A percentile compares a stretch with the other conserved stretches of the same genome.
Evolutionary conservation across 53 echinoderm and acorn worm genomes (phyloP).

Genomic region (Hippasteria phrygiana): DNA sequence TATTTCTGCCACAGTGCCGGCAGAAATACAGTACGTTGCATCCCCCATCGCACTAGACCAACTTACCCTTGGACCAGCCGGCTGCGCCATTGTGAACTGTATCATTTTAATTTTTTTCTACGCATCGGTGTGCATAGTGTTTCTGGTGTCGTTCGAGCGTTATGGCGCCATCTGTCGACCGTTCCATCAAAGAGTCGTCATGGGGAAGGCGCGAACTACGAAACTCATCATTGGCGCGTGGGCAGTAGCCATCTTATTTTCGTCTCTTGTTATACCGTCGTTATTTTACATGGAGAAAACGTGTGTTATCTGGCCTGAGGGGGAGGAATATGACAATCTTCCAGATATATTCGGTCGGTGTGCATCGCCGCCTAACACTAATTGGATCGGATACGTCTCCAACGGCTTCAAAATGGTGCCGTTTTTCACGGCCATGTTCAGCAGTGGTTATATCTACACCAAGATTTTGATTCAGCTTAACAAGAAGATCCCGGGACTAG

Average conservation of each 20-base stretch:
- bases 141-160: slow-evolving; percentile 25
- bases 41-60: slow-evolving; percentile 1
- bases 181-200: not conserved
- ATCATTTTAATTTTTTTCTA: slow-evolving; percentile 26
- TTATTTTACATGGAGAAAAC: not conserved
- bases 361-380: not conserved
- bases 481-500: slow-evolving; percentile 2
- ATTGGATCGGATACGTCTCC: slow-evolving; percentile 12
- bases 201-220: not conserved
- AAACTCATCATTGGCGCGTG: slow-evolving; percentile 20
- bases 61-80: not conserved
- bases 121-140: slow-evolving; percentile 13
- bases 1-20: slow-evolving; percentile 5
- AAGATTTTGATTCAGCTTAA: not conserved
- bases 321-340: not conserved
- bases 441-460: slow-evolving; percentile 34
- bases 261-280: not conserved
- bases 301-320: slow-evolving; percentile 12
- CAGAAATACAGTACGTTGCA: not conserved
- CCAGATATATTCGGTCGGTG: not conserved
- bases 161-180: slow-evolving; percentile 22
- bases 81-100: slow-evolving; percentile 19
- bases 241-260: not conserved
- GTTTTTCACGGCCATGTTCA: slow-evolving; percentile 24
- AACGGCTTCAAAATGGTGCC: slow-evolving; percentile 32